Conservation (phyloP, 2,888 invertebrate genomes). For the Orchesella flavescens region DNA sequence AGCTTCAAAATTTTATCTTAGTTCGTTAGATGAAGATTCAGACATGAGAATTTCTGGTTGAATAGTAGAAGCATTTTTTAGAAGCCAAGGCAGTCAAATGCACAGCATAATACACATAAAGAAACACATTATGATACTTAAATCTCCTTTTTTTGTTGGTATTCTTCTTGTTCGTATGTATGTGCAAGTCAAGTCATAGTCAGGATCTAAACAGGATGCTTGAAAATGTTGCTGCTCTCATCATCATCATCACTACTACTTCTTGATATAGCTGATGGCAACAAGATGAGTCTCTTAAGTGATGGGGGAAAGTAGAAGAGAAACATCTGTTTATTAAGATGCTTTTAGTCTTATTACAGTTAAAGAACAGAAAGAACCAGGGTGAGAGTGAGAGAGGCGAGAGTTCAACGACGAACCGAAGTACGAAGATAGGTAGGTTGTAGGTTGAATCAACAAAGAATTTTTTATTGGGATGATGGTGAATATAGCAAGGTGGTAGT, state of each 20-base stretch:
- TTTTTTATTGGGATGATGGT: no score
- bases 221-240: background rate
- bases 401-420: no score
- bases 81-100: background rate
- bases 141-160: background rate
- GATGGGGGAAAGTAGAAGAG: slow-evolving; percentile 3
- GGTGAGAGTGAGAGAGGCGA: background rate
- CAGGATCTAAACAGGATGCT: no score
- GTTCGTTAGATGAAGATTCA: no score
- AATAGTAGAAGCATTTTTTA: background rate
- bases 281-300: slow-evolving; percentile 3
- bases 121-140: slow-evolving; percentile 3
- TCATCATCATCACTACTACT: background rate
- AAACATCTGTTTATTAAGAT: slow-evolving; percentile 22
- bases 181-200: no score
- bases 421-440: background rate
- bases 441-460: background rate
- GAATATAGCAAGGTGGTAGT: no score
- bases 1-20: background rate
- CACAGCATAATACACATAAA: background rate
- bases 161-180: background rate
- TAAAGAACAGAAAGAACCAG: background rate
- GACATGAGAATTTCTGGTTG: no score
- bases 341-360: slow-evolving; percentile 15
- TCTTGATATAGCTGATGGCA: slow-evolving; percentile 1